Evolutionary conservation across 2,797 vertebrate species (phyloP), one percentile per base, ranked within the genome.

Genomic region (Rhynchonycteris naso): DNA sequence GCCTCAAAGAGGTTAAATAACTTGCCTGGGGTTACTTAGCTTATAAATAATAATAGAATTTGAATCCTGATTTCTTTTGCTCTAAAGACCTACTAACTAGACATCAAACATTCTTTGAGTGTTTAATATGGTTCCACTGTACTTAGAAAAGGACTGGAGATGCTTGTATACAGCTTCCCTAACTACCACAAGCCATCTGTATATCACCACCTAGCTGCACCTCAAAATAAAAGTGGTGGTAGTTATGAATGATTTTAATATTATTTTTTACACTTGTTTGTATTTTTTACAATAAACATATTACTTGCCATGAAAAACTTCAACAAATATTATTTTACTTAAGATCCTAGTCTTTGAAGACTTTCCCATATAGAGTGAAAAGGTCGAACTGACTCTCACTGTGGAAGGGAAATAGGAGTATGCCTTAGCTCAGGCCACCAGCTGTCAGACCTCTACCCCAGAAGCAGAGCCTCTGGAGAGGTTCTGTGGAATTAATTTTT

Each of bases 21-120:
- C 30, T 94, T 80, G 35, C 63, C 28, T 14, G 52, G 7, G 13
- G 5, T 87, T 84, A 71, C 56, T 56, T 80, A 69, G 28, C 19
- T 72, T 84, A 76, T 38, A 68, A 61, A 72, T 78, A 28, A 79
- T 72, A 90, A 43, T 52, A 71, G 26, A 94, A 71, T 94, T 95
- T 71, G 56, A 91, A 84, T 72, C 22, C 26, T 86, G 4, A 24
- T 95, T 47, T 86, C 74, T 78, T 52, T 95, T 89, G 56, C 52
- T 58, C 35, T 78, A 30, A 93, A 93, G 35, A 81, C 52, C 68
- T 93, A 72, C 74, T 91, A 83, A 81, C 14, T 30, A 86, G 13
- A 35, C 33, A 93, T 79, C 43, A 65, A 2, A 82, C 84, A 76
- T 92, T n/a, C 74, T 91, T 26, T 18, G 21, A 35, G 86, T 83